These are phyloP conservation scores for Poeciliopsis paucimaculata DNA, from an alignment of 2,797 vertebrate species.

Conservation along the genomic window DNA sequence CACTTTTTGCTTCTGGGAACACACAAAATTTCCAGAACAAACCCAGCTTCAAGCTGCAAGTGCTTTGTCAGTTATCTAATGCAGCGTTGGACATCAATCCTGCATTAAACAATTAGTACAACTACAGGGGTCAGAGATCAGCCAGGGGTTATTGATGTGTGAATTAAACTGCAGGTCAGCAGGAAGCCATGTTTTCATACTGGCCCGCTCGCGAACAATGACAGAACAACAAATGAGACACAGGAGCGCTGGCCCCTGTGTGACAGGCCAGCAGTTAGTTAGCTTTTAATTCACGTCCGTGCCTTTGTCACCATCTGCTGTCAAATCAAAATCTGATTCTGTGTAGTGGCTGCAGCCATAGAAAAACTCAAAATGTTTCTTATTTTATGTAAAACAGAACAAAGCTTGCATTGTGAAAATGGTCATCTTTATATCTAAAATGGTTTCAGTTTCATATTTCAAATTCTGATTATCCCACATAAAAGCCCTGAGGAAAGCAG, in stretches of 20 bases:
- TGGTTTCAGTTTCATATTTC: constrained; percentile 49
- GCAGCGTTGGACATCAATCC: constrained; percentile 76
- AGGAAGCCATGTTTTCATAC: constrained; percentile 82
- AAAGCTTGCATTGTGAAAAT: neutral
- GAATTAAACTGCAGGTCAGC: constrained; percentile 86
- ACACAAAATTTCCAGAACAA: constrained; percentile 48
- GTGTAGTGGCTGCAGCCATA: constrained; percentile 3
- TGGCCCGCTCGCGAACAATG: constrained; percentile 70
- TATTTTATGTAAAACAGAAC: neutral
- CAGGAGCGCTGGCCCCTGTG: constrained; percentile 61
- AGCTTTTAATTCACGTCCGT: constrained; percentile 62
- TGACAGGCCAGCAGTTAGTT: constrained; percentile 71
- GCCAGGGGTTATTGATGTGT: constrained; percentile 80
- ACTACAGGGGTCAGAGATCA: constrained; percentile 79
- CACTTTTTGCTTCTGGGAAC: neutral
- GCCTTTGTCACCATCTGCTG: constrained; percentile 50
- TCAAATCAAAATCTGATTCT: constrained; percentile 44
- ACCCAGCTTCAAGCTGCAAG: constrained; percentile 22
- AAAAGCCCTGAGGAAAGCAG: constrained; percentile 53
- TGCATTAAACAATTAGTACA: constrained; percentile 83
- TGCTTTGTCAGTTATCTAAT: constrained; percentile 70
- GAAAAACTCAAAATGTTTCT: neutral
- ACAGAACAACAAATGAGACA: constrained; percentile 74
- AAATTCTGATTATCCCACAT: constrained; percentile 23
- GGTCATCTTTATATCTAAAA: constrained; percentile 18